Evolutionary conservation across 2,888 invertebrate species (phyloP).

Genomic region (Lasius fuliginosus): DNA sequence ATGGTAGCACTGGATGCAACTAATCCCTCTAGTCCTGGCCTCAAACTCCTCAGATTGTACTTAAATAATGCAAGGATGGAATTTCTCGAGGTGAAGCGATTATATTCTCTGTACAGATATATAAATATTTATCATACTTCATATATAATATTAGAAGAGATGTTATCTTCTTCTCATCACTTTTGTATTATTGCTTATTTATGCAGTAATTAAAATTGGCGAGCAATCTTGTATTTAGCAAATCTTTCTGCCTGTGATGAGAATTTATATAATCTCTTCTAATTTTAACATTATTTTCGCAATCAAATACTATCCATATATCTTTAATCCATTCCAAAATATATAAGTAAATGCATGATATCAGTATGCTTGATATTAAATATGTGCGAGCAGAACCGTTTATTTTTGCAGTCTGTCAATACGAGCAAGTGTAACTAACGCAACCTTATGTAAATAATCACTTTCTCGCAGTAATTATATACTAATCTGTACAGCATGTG

Average conservation of each 20-base stretch:
- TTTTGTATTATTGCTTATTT: conserved; percentile 21
- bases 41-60: conserved; percentile 83
- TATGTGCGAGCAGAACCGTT: conserved; percentile 60
- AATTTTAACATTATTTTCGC: conserved; percentile 47
- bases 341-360: conserved; percentile 79
- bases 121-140: conserved; percentile 51
- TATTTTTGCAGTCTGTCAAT: conserved; percentile 65
- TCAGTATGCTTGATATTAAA: conserved; percentile 75
- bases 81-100: conserved; percentile 83
- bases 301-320: conserved; percentile 47
- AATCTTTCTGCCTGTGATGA: conserved; percentile 31
- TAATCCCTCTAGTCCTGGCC: conserved; percentile 85
- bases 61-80: conserved; percentile 82
- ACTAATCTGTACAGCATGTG: conserved; percentile 74
- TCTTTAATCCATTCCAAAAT: conserved; percentile 69
- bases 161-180: conserved; percentile 45
- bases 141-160: conserved; percentile 61
- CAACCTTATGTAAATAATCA: conserved; percentile 68
- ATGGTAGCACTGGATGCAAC: conserved; percentile 85
- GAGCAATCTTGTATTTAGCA: not conserved
- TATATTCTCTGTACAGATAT: conserved; percentile 53
- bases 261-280: conserved; percentile 56
- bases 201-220: conserved; percentile 37
- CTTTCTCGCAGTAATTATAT: conserved; percentile 64
- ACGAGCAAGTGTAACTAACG: conserved; percentile 57